Base-by-base conservation (phyloP, 2,113 vertebrate genomes). In the Balaenoptera acutorostrata region DNA sequence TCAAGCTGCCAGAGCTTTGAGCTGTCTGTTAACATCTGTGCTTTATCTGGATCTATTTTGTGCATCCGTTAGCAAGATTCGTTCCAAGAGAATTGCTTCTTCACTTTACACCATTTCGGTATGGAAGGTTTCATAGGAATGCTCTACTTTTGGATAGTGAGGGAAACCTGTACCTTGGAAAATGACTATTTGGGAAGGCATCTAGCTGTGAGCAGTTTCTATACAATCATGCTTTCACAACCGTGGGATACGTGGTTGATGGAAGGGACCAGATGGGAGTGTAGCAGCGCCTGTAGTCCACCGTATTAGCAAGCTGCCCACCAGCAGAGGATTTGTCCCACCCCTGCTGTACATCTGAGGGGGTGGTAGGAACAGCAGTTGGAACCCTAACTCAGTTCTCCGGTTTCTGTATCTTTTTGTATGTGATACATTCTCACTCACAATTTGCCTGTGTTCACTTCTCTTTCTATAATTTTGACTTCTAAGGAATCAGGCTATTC, bases 351-450 rank as follows among this genome's bases (percentile, higher is more conserved):
- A 8, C 15, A 4, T 29, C 80, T 20, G 23, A 44, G 1, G 1
- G 13, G 3, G n/a, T 2, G 2, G 3, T 2, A 41, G 13, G 7
- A 63, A 20, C 0, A 0, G 2, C 4, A 29, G 3, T 17, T 0
- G 59, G 61, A 63, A 44, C 1, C 49, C 6, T 1, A 31, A 4
- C 1, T 21, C 14, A 20, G 15, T 2, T n/a, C 3, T 25, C 18
- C 7, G 0, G 5, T 57, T 57, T 78, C 57, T 72, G 8, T 23
- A 1, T 8, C 41, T 88, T 25, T 41, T 80, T 23, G 3, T n/a
- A 59, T 10, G 12, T 41, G 11, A 66, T 33, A 17, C 2, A 15
- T 8, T 33, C 8, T 33, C 11, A 27, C 29, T n/a, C 5, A 68
- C 0, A 0, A 9, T 27, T 63, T 71, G 4, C 8, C 6, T 39